Evolutionary conservation across 1,140 invertebrate species (phyloP).

Genomic region (Homalodisca vitripennis): DNA sequence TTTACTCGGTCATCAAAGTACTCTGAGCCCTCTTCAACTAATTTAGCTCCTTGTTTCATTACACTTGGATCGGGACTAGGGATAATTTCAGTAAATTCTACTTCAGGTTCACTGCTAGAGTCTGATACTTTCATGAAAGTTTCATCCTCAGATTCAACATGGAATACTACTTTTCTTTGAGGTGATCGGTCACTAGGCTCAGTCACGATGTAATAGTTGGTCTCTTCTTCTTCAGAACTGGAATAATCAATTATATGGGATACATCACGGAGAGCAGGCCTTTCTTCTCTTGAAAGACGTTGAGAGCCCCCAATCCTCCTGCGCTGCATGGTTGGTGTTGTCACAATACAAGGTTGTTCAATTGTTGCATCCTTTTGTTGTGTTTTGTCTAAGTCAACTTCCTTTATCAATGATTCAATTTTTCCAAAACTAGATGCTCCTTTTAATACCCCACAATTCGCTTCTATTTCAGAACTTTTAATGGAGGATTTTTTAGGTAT

Average conservation of each 20-base stretch:
- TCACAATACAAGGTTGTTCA: constrained; percentile 28
- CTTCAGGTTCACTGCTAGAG: constrained; percentile 23
- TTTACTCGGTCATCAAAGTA: background rate
- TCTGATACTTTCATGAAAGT: constrained; percentile 9
- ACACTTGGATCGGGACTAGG: constrained; percentile 10
- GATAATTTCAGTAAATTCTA: constrained; percentile 33
- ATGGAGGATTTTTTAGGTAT: too few species aligned
- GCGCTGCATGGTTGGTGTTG: constrained; percentile 38
- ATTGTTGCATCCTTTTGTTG: background rate
- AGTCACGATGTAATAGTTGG: constrained; percentile 34
- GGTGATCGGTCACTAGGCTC: constrained; percentile 31
- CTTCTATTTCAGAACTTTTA: background rate
- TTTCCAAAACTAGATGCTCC: background rate
- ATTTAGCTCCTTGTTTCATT: constrained; percentile 9
- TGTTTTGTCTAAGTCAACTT: background rate
- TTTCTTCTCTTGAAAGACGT: constrained; percentile 36
- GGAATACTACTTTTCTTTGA: constrained; percentile 34
- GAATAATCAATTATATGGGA: constrained; percentile 33
- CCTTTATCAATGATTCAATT: constrained; percentile 9
- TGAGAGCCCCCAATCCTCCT: constrained; percentile 40
- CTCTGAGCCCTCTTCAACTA: background rate
- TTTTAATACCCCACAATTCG: constrained; percentile 8
- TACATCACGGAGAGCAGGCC: constrained; percentile 37
- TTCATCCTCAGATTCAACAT: constrained; percentile 34
- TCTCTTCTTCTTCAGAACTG: constrained; percentile 35